These are phyloP conservation scores for Thermophis baileyi DNA, from an alignment of 2,113 vertebrate genomes.

Conservation along the genomic window DNA sequence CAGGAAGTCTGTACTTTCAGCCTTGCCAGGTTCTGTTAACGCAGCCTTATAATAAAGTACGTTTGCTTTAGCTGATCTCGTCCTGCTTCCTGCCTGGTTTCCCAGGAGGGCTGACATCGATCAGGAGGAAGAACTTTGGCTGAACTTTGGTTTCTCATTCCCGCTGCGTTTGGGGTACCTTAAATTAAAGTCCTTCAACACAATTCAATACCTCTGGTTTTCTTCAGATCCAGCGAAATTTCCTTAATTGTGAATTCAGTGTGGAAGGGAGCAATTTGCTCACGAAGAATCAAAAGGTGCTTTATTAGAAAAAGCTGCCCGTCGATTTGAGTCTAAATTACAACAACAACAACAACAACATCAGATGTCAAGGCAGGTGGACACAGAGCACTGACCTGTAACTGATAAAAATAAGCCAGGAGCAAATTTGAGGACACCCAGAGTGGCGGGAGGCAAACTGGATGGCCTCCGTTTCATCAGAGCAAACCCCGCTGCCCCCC, in stretches of 20 bases:
- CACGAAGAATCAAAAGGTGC: slow-evolving; percentile 97
- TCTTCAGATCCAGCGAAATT: slow-evolving; percentile 99
- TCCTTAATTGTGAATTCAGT: slow-evolving; percentile 99
- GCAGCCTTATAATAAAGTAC: too few species aligned
- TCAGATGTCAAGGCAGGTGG: neutral
- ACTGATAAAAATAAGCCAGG: neutral
- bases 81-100: neutral
- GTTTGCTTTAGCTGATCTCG: too few species aligned
- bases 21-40: neutral
- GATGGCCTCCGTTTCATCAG: neutral
- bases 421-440: neutral
- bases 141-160: neutral
- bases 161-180: neutral
- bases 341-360: slow-evolving; percentile 60
- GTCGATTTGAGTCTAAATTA: slow-evolving; percentile 86
- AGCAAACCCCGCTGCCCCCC: neutral
- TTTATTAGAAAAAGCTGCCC: slow-evolving; percentile 99
- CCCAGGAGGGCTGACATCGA: neutral
- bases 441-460: neutral
- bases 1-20: too few species aligned
- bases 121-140: neutral
- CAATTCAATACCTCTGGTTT: slow-evolving; percentile 89
- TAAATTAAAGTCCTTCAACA: slow-evolving; percentile 46
- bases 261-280: slow-evolving; percentile 99
- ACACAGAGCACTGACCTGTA: slow-evolving; percentile 4